phyloP scores from a whole-genome alignment of 2,113 vertebrate species.

The Chroicocephalus ridibundus region DNA sequence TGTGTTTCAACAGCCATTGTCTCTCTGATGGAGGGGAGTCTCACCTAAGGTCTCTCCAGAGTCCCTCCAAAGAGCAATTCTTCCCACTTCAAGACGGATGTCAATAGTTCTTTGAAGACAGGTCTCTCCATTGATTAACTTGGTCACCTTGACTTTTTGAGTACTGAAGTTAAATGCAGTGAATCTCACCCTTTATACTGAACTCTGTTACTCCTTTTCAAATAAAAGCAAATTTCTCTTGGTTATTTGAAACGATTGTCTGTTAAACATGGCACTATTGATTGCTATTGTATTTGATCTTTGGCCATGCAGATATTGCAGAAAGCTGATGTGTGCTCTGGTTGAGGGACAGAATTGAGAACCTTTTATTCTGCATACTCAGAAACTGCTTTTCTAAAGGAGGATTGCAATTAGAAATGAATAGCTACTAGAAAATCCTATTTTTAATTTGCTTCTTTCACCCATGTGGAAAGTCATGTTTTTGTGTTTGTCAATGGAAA shows the following conservation, averaged over 20 bases:
- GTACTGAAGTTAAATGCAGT: background rate
- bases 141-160: slow-evolving; percentile 7
- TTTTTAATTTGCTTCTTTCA: background rate
- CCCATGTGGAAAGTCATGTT: background rate
- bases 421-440: background rate
- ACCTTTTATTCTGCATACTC: background rate
- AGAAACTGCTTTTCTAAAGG: background rate
- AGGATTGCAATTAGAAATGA: background rate
- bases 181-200: background rate
- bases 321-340: background rate
- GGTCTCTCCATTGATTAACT: background rate
- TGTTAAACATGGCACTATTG: background rate
- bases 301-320: background rate
- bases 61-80: background rate
- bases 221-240: slow-evolving; percentile 16
- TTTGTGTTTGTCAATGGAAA: background rate
- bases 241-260: background rate
- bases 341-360: background rate
- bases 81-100: background rate
- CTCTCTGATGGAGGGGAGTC: background rate
- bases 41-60: background rate
- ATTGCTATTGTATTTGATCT: slow-evolving; percentile 18
- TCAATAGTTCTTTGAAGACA: background rate
- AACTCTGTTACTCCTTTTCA: slow-evolving; percentile 9
- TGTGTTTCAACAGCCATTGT: background rate